Evolutionary conservation across 2,113 vertebrate genomes (phyloP), one percentile per base, ranked within the genome.

Genomic region (Tragelaphus strepsiceros): DNA sequence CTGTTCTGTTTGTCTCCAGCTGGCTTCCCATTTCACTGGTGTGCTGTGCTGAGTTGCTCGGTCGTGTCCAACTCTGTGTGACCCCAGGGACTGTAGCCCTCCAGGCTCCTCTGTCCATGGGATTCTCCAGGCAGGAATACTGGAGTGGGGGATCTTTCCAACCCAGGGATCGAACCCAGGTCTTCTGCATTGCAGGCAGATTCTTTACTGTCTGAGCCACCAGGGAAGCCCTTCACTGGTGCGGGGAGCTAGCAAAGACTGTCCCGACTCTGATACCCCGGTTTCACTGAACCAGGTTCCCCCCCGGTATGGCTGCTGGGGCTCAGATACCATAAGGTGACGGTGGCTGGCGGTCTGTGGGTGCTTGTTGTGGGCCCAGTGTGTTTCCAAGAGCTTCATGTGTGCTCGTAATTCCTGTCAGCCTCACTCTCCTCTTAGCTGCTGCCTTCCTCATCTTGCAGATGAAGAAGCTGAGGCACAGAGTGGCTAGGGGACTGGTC

Each of bases 181-280:
- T 71, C 64, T 6, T 22, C 67, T 39, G 19, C n/a, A 71, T 22
- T 71, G 67, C n/a, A 71, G 64, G 64, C 1, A 2, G n/a, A 71
- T 71, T 39, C n/a, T 22, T 71, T 71, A 39, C 19, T 39, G n/a
- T 71, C 10, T 71, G 67, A 39, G 5, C 0, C 10, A 22, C 19
- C 19, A 22, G 67, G 67, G 67, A 39, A 22, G 19, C 19, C 19
- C n/a, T 43, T 85, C 83, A 39, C 30, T 54, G 85, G 30, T 58
- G 8, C 32, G 32, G 78, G 67, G 74, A 59, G 32, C 15, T 74
- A 39, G 51, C 43, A 35, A 19, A 39, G 12, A n/a, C 17, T 2
- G 4, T 1, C 19, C 0, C 11, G 1, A 19, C 2, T 1, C n/a
- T 30, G 22, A 5, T 15, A 35, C 0, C 2, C 19, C 5, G 1